Evolutionary conservation across 64 coral and sea anemone genomes (phyloP), one percentile per base, ranked within the genome.

Genomic region (Montipora efflorescens): DNA sequence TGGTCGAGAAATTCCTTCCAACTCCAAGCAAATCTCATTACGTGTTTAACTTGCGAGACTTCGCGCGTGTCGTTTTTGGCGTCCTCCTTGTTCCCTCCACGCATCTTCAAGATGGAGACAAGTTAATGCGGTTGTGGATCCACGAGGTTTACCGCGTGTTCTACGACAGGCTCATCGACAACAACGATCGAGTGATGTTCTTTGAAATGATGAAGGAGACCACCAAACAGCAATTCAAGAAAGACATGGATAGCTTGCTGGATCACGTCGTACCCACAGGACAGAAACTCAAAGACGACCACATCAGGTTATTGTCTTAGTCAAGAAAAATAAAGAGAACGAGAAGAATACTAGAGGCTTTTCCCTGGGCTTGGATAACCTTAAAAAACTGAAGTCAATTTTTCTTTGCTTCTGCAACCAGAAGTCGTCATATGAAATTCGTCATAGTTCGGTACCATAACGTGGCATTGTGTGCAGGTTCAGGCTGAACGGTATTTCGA

Each of bases 1-100:
- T 95, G 4, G 98, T 99, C 36, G 95, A 99, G 47, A 95, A 96
- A 59, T 99, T 99, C 71, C 80, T 99, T 6, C 98, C 98, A 12
- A 99, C 98, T 9, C 98, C 98, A 7, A 99, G 95, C 47, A 99
- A 99, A 57, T 96, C 95, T 3, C 98, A 99, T 55, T 99, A 99
- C 87, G 98, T 99, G 83, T 99, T 99, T 81, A 99, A 99, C 86
- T 88, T 99, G 75, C 98, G 98, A 70, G 98, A 99, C 86, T 99
- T 99, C 90, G 98, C 98, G 59, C 95, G 98, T 53, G 98, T 99
- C 14, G 83, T 99, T 23, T 94, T 93, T 76, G 98, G 98, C 53
- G 95, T 96, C 1, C 98, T 99, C 13, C 89, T 99, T 12, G 98
- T 99, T 43, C 98, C 98, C 10, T 94, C 95, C 13, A 89, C 95